Evolutionary conservation across 2,797 vertebrate species (phyloP).

Genomic region (Eulemur mongoz): DNA sequence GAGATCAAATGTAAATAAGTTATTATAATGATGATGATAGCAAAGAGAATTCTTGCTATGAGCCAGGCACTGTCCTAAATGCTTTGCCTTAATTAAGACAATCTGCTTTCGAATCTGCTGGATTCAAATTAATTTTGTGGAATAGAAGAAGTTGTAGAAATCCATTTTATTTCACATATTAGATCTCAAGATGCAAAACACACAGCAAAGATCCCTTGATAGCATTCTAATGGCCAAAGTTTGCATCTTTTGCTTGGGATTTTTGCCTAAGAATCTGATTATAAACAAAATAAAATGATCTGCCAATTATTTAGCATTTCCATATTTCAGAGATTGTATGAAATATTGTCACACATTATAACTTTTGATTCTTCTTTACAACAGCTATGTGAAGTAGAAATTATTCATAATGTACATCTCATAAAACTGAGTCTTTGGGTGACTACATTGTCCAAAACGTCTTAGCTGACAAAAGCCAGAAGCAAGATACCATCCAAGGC

Average conservation of each 20-base stretch:
- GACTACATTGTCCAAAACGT: not conserved
- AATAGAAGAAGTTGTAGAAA: not conserved
- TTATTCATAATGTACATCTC: not conserved
- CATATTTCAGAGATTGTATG: not conserved
- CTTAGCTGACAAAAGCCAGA: not conserved
- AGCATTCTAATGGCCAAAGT: not conserved
- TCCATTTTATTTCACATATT: not conserved
- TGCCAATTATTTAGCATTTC: not conserved
- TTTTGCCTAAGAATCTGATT: not conserved
- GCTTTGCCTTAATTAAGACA: not conserved
- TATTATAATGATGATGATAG: not conserved
- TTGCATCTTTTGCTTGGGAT: not conserved
- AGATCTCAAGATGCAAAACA: not conserved
- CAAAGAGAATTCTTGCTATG: not conserved
- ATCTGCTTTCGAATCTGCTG: not conserved
- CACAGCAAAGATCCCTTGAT: not conserved
- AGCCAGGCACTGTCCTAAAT: not conserved
- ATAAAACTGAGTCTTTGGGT: not conserved
- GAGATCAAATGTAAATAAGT: not conserved
- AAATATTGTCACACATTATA: not conserved
- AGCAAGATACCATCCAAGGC: not conserved
- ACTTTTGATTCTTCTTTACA: not conserved
- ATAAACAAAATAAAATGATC: not conserved
- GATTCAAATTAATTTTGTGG: conserved; percentile 32
- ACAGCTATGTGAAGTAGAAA: not conserved